phyloP scores from a whole-genome alignment of 2,113 vertebrate species.

The Parus major region DNA sequence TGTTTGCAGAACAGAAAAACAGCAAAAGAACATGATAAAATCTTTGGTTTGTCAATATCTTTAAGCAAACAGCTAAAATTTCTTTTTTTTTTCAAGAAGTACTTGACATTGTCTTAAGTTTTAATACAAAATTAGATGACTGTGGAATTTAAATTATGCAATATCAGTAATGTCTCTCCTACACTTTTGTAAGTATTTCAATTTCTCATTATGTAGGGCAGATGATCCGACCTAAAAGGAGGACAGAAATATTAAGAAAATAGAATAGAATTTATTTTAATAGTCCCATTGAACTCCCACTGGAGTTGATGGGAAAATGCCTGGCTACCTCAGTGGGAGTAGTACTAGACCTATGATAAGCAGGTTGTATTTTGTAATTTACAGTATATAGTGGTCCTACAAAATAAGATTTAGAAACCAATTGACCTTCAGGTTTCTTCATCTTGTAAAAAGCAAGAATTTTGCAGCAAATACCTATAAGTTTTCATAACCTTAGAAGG shows the following conservation, averaged over 20 bases:
- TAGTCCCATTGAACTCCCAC: constrained; percentile 25
- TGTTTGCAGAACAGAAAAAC: background rate
- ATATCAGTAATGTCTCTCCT: background rate
- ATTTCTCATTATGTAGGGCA: background rate
- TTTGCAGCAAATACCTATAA: background rate
- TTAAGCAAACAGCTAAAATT: background rate
- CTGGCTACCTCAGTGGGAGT: constrained; percentile 17
- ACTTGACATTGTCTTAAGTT: background rate
- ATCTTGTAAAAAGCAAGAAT: background rate
- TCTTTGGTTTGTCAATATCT: background rate
- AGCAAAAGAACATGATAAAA: background rate
- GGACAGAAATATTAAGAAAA: constrained; percentile 23
- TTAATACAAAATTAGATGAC: background rate
- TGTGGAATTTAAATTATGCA: background rate
- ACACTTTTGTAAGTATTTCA: background rate
- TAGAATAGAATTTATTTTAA: background rate
- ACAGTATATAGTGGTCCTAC: background rate
- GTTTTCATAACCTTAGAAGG: background rate
- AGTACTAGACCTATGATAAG: background rate
- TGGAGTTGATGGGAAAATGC: background rate
- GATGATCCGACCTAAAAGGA: background rate
- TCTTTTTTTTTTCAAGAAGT: background rate
- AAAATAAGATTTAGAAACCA: background rate
- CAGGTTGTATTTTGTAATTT: background rate
- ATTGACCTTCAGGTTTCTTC: background rate